Conservation (phyloP, 2,113 vertebrate genomes). For the Gallinago paraguaiae region DNA sequence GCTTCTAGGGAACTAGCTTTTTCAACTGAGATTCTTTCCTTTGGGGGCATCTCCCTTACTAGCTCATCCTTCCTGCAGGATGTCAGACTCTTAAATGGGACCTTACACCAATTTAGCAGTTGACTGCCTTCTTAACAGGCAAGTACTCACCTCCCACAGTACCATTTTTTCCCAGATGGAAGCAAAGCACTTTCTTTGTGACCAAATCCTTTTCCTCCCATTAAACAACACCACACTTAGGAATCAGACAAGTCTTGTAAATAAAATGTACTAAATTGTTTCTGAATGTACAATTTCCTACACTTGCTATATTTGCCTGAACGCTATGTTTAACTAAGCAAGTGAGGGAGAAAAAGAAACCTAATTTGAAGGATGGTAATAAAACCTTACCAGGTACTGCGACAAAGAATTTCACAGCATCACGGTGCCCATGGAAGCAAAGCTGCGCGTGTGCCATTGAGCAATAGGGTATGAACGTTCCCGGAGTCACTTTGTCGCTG, state of each 20-base stretch:
- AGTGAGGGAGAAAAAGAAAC: neutral
- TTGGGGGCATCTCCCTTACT: neutral
- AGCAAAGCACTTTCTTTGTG: neutral
- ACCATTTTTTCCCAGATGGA: neutral
- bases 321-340: neutral
- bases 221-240: neutral
- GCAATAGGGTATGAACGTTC: conserved; percentile 93
- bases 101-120: neutral
- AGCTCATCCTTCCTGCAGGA: neutral
- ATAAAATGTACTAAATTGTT: neutral
- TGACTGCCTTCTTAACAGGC: neutral
- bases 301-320: neutral
- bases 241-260: neutral
- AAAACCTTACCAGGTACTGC: conserved; percentile 89
- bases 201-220: neutral
- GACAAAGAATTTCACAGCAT: conserved; percentile 97
- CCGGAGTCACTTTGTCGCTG: conserved; percentile 93
- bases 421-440: conserved; percentile 96
- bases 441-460: conserved; percentile 98
- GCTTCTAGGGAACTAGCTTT: neutral
- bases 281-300: neutral
- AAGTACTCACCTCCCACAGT: neutral
- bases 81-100: neutral
- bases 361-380: neutral
- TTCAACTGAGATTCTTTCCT: neutral